Evolutionary conservation across 2,113 vertebrate genomes (phyloP).

Genomic region (Tamias sibiricus): DNA sequence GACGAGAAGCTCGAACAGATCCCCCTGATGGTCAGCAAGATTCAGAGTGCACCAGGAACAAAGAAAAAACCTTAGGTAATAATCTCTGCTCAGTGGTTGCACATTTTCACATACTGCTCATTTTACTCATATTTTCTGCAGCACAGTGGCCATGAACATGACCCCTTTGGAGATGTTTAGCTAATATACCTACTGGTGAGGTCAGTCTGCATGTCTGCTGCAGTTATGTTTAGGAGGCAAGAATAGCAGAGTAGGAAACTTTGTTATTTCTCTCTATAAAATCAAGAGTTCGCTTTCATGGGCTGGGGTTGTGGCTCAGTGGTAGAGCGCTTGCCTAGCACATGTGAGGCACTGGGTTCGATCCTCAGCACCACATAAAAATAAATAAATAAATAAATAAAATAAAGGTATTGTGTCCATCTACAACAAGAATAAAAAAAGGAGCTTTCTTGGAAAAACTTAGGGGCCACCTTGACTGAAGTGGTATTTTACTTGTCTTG

Average conservation of each 20-base stretch:
- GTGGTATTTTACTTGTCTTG: constrained; percentile 1
- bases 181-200: not conserved
- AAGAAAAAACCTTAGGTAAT: constrained; percentile 94
- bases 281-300: not conserved
- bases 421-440: too few species aligned
- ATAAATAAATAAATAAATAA: too few species aligned
- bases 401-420: too few species aligned
- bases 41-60: constrained; percentile 87
- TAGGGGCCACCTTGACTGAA: not conserved
- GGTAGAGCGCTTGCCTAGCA: too few species aligned
- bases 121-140: not conserved
- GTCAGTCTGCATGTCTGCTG: not conserved
- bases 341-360: too few species aligned
- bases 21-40: constrained; percentile 93
- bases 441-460: not conserved
- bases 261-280: not conserved
- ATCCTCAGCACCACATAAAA: too few species aligned
- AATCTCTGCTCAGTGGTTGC: not conserved
- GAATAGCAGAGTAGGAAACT: not conserved
- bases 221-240: not conserved
- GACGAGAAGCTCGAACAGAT: constrained; percentile 91
- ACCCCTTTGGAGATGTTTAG: not conserved
- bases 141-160: not conserved
- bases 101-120: not conserved
- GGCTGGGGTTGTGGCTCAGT: too few species aligned